These are phyloP conservation scores for Melanerpes formicivorus DNA, from an alignment of 2,113 vertebrate species.

Conservation along the genomic window DNA sequence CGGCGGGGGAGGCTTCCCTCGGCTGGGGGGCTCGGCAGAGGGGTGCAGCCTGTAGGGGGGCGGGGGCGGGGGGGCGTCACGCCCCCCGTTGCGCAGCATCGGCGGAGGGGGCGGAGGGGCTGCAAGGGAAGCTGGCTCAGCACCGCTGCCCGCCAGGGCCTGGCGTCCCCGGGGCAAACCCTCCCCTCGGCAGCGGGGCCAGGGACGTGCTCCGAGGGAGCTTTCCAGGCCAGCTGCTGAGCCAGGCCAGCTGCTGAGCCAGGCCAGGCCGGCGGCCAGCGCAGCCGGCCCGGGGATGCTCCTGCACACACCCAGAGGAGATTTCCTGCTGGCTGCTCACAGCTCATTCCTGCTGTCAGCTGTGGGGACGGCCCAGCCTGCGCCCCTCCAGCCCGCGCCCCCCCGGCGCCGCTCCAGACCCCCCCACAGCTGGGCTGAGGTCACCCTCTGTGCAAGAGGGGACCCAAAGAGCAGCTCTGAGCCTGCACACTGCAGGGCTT, in stretches of 20 bases:
- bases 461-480: neutral
- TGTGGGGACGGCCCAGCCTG: neutral
- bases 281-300: neutral
- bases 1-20: conserved; percentile 84
- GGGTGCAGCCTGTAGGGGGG: conserved; percentile 87
- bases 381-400: neutral
- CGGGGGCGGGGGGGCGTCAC: conserved; percentile 87
- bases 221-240: neutral
- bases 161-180: neutral
- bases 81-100: conserved; percentile 82
- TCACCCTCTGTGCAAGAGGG: neutral
- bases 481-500: rapidly evolving
- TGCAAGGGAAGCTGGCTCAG: conserved; percentile 8
- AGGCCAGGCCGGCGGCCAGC: neutral
- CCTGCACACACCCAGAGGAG: neutral
- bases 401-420: neutral
- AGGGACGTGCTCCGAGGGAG: neutral
- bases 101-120: conserved; percentile 2
- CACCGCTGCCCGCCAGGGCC: neutral
- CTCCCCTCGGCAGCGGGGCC: neutral
- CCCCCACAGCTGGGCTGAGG: rapidly evolving
- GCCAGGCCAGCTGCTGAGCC: neutral
- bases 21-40: conserved; percentile 75
- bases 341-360: neutral
- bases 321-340: neutral